A percentile compares a stretch with the other conserved stretches of the same genome.
Evolutionary conservation across 2,113 vertebrate species (phyloP).

Genomic region (Rhodinocichla rosea): DNA sequence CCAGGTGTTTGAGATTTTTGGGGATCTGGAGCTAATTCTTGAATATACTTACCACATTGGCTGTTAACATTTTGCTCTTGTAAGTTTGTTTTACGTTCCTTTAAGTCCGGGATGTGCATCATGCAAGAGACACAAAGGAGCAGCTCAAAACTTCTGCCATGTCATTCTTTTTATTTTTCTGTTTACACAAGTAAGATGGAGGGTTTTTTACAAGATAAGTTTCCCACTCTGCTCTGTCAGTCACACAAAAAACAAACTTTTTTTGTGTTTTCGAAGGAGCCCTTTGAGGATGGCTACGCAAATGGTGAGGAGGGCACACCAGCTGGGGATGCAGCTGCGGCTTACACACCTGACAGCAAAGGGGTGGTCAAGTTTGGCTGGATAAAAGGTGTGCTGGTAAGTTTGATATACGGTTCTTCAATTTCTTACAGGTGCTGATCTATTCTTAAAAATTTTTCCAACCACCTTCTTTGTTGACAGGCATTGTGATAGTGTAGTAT

Average conservation of each 20-base stretch:
- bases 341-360: constrained; percentile 87
- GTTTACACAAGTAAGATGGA: background rate
- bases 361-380: constrained; percentile 97
- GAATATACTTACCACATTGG: background rate
- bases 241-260: background rate
- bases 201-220: fast-evolving
- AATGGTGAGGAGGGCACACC: constrained; percentile 94
- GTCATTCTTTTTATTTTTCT: background rate
- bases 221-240: background rate
- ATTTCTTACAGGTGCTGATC: background rate
- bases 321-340: constrained; percentile 85
- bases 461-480: background rate
- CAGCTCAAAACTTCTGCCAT: background rate
- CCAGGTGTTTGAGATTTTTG: background rate
- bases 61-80: background rate
- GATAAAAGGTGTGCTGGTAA: constrained; percentile 97
- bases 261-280: constrained; percentile 75
- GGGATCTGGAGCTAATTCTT: background rate
- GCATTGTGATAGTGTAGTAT: background rate
- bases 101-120: fast-evolving
- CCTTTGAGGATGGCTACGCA: constrained; percentile 95
- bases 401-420: constrained; percentile 8
- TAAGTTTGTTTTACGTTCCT: background rate
- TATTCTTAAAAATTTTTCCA: background rate
- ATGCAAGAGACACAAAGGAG: background rate